A percentile compares a stretch with the other conserved stretches of the same genome.
Evolutionary conservation across 2,797 vertebrate genomes (phyloP).

Genomic region (Mormyrus proboscirostris): DNA sequence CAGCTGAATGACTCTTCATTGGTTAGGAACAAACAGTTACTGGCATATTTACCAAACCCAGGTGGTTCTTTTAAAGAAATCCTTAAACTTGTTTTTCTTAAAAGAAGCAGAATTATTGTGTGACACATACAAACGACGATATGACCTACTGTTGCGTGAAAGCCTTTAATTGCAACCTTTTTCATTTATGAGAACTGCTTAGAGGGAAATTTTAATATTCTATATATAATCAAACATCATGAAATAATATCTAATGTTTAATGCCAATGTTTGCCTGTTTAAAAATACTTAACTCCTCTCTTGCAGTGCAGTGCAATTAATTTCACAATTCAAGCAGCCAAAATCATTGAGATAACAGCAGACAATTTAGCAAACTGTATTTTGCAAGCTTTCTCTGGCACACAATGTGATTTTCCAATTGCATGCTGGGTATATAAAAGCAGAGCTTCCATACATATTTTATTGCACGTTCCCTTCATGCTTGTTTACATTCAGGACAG

Average conservation of each 20-base stretch:
- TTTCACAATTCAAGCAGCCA: neutral
- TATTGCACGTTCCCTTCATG: neutral
- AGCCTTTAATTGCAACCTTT: neutral
- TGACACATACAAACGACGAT: neutral
- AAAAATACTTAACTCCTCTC: neutral
- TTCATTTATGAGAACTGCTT: neutral
- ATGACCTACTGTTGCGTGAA: neutral
- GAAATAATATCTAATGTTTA: neutral
- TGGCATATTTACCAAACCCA: neutral
- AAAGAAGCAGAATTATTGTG: neutral
- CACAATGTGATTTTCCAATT: neutral
- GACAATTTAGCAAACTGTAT: neutral
- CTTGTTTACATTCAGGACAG: neutral
- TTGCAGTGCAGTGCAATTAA: neutral
- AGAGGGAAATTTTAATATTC: neutral
- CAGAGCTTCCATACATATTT: neutral
- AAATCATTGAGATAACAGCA: neutral
- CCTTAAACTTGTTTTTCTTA: constrained; percentile 1
- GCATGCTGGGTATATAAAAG: neutral
- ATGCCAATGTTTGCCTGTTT: neutral
- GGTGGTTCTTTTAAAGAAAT: neutral
- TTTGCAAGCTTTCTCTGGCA: neutral
- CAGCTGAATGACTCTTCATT: neutral
- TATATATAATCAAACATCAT: neutral
- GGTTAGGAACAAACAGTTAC: constrained; percentile 13